phyloP scores from a whole-genome alignment of 53 echinoderm and acorn worm species.

The Pentamera pediparva region DNA sequence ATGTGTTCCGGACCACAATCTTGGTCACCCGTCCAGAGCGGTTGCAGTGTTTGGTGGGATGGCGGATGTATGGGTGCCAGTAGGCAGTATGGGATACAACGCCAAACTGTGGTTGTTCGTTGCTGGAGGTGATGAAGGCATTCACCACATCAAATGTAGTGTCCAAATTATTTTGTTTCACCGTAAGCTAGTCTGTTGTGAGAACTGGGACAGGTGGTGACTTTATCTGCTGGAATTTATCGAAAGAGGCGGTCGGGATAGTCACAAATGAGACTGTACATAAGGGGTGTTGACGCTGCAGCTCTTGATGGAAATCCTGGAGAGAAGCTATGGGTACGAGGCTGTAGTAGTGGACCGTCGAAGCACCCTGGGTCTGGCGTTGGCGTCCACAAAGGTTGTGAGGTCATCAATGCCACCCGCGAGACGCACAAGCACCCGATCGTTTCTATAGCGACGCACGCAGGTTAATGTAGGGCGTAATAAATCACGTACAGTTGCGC shows the following conservation, averaged over 20 bases:
- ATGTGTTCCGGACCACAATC: not conserved
- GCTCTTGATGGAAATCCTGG: not conserved
- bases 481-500: not conserved
- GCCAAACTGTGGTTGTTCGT: not conserved
- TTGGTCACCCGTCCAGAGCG: not conserved
- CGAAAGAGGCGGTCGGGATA: conserved; percentile 3
- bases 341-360: not conserved
- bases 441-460: no score
- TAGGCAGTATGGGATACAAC: not conserved
- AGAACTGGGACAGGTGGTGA: not conserved
- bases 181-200: not conserved
- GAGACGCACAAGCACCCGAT: not conserved
- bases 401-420: not conserved
- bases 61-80: not conserved
- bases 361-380: not conserved
- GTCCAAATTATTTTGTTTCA: not conserved
- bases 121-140: not conserved
- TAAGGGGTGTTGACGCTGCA: not conserved
- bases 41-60: not conserved
- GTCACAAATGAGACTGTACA: not conserved
- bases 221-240: not conserved
- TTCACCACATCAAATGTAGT: not conserved
- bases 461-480: no score
- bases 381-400: not conserved
- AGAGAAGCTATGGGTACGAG: not conserved